phyloP scores from a whole-genome alignment of 2,113 vertebrate genomes.

The Datnioides undecimradiatus region DNA sequence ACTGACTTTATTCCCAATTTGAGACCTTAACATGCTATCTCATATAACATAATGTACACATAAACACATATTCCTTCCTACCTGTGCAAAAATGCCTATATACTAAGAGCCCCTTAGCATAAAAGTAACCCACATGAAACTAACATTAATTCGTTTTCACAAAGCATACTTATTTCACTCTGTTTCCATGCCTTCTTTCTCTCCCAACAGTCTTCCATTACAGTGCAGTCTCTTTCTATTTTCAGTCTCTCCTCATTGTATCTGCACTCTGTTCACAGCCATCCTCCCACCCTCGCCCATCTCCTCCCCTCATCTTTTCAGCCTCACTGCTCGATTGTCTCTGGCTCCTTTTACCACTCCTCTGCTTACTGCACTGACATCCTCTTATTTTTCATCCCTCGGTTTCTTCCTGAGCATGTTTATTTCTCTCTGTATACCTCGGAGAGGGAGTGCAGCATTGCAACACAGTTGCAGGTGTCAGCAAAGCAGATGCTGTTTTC shows the following conservation, averaged over 20 bases:
- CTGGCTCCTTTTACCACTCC: slow-evolving; percentile 43
- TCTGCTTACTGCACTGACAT: slow-evolving; percentile 29
- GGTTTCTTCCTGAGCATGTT: slow-evolving; percentile 44
- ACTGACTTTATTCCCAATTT: no score
- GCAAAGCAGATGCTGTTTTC: slow-evolving; percentile 47
- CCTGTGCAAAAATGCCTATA: not conserved
- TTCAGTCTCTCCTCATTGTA: slow-evolving; percentile 57
- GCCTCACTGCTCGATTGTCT: slow-evolving; percentile 60
- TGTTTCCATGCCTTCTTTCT: not conserved
- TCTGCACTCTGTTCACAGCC: slow-evolving; percentile 48
- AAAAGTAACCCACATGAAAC: not conserved
- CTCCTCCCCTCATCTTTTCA: slow-evolving; percentile 67
- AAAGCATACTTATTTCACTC: not conserved
- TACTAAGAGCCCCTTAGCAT: not conserved
- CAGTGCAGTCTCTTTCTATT: slow-evolving; percentile 61
- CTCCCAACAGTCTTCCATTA: slow-evolving; percentile 29
- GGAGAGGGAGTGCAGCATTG: slow-evolving; percentile 42
- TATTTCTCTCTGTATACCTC: slow-evolving; percentile 20
- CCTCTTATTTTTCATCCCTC: slow-evolving; percentile 23
- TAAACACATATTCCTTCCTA: not conserved
- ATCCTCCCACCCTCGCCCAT: slow-evolving; percentile 56
- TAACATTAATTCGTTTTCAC: not conserved
- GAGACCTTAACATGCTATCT: no score
- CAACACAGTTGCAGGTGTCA: slow-evolving; percentile 63
- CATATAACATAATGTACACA: no score